phyloP scores from a whole-genome alignment of 92 coral and sea anemone species.

The Palythoa heliodiscus region DNA sequence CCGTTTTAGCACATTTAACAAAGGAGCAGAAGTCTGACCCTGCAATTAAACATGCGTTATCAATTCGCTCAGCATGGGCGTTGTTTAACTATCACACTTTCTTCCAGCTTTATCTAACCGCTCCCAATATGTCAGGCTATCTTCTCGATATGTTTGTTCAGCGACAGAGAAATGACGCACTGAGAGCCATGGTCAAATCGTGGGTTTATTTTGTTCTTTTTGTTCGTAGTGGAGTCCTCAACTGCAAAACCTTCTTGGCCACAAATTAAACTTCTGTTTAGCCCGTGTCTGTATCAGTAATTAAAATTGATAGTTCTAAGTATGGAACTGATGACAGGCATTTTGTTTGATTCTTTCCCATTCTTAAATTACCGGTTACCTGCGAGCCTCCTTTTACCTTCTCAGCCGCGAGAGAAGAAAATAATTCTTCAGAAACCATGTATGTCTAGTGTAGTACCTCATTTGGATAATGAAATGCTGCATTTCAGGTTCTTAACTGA shows the following conservation, averaged over 20 bases:
- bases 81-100: constrained; percentile 99
- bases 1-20: constrained; percentile 78
- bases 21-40: constrained; percentile 81
- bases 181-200: constrained; percentile 97
- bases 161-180: constrained; percentile 89
- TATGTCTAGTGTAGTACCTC: too few species aligned
- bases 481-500: too few species aligned
- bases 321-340: too few species aligned
- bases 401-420: too few species aligned
- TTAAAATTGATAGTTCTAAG: too few species aligned
- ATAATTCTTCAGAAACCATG: too few species aligned
- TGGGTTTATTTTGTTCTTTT: constrained; percentile 90
- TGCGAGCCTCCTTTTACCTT: too few species aligned
- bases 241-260: constrained; percentile 3
- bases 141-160: constrained; percentile 96
- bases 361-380: too few species aligned
- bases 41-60: constrained; percentile 88
- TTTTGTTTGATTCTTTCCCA: too few species aligned
- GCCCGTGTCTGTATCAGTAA: neutral
- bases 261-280: neutral
- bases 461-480: too few species aligned
- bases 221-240: neutral
- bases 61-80: constrained; percentile 97
- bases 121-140: constrained; percentile 99
- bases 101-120: constrained; percentile 96